Conservation (phyloP, 2,113 vertebrate genomes). For the Pagrus major region DNA sequence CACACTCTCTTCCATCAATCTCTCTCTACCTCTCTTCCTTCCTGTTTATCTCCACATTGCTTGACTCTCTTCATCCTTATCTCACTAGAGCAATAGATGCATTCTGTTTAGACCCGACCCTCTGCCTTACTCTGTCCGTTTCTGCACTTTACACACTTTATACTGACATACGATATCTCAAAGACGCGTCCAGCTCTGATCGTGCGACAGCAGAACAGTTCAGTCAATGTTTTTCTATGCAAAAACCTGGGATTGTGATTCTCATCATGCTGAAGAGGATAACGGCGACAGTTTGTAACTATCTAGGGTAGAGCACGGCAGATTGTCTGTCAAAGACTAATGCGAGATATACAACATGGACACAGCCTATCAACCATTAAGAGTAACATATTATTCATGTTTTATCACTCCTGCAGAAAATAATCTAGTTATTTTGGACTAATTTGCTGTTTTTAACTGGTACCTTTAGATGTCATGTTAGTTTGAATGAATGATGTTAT, state of each 20-base stretch:
- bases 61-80: conserved; percentile 41
- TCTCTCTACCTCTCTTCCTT: conserved; percentile 65
- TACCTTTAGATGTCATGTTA: conserved; percentile 56
- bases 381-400: conserved; percentile 62
- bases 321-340: background rate
- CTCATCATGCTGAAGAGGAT: conserved; percentile 19
- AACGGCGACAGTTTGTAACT: conserved; percentile 3
- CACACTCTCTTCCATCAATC: conserved; percentile 17
- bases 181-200: conserved; percentile 43
- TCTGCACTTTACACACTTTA: conserved; percentile 76
- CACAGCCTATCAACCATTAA: conserved; percentile 27
- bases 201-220: conserved; percentile 47
- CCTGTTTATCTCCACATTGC: conserved; percentile 15
- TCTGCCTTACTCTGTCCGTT: conserved; percentile 79
- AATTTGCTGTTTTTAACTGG: conserved; percentile 59
- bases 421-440: conserved; percentile 47
- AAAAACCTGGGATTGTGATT: conserved; percentile 66
- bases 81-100: conserved; percentile 75
- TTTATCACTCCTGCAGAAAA: conserved; percentile 42
- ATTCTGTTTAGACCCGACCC: conserved; percentile 60
- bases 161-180: conserved; percentile 38
- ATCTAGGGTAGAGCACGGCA: conserved; percentile 1
- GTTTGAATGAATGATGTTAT: conserved; percentile 55
- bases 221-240: conserved; percentile 80
- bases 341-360: conserved; percentile 16